phyloP scores from a whole-genome alignment of 2,888 invertebrate genomes.

The Eristalinus sepulchralis region DNA sequence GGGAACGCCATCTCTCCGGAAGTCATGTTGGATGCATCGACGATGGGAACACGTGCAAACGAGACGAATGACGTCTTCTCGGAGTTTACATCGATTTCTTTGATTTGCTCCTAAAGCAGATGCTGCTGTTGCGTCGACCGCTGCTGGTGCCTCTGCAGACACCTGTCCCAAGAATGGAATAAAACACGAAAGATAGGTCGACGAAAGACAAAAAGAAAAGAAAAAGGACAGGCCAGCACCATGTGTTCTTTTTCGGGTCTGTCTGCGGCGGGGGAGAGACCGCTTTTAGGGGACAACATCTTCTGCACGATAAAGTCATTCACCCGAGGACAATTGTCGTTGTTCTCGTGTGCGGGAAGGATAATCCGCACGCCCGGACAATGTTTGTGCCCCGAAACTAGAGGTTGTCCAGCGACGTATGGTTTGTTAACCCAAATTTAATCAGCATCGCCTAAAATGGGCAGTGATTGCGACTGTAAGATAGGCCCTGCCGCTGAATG shows the following conservation, averaged over 20 bases:
- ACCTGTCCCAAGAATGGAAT: conserved; percentile 37
- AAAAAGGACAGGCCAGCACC: conserved; percentile 34
- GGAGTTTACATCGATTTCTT: conserved; percentile 13
- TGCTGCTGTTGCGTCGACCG: conserved; percentile 17
- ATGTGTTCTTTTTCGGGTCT: conserved; percentile 28
- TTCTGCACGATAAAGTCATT: conserved; percentile 52
- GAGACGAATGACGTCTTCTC: not conserved
- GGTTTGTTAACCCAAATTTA: conserved; percentile 37
- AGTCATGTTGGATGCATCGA: not conserved
- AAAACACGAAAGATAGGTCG: not conserved
- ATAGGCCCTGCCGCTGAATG: not conserved
- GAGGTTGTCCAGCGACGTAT: not conserved
- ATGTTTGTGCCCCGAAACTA: not conserved
- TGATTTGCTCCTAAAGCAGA: conserved; percentile 47
- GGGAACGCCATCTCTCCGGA: not conserved
- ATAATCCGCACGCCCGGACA: conserved; percentile 23
- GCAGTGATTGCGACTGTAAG: not conserved
- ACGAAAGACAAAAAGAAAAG: too few relatives aligned
- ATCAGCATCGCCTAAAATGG: conserved; percentile 30
- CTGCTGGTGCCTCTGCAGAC: conserved; percentile 1
- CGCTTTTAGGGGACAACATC: conserved; percentile 23
- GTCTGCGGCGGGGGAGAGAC: not conserved
- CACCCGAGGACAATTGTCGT: conserved; percentile 60
- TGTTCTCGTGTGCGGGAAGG: conserved; percentile 20
- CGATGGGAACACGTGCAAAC: not conserved